Evolutionary conservation across 2,888 invertebrate genomes (phyloP), one percentile per base, ranked within the genome.

Genomic region (Toxonevra muliebris): DNA sequence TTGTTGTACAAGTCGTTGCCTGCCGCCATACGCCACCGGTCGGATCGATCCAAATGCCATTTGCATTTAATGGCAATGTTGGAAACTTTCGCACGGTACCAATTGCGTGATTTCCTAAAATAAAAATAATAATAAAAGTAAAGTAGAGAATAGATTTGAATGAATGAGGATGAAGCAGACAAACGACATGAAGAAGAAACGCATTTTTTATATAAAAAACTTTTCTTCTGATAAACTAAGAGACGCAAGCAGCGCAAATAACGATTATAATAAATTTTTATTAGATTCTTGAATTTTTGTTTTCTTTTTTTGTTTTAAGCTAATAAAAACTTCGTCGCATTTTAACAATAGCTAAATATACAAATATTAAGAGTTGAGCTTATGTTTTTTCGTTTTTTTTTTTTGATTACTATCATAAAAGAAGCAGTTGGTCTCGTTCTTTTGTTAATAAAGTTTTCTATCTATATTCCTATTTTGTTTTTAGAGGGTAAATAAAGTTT

Each of bases 81-180:
- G 85, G 86, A 76, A 86, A 85, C 79, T 85, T 85, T 79, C 86
- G 81, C 76, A 85, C 85, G 75, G 85, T 84, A 74, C 86, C 85
- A 78, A 85, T 86, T 81, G 86, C 84, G 84, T 85, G 85, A 85
- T 85, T 85, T 70, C 86, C 85, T 85, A 76, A 75, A 82, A 84
- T 84, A 65, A 73, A 64, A 60, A 65, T n/a, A 61, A 69, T 15
- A 58, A 61, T 20, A 77, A 76, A 72, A 12, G 40, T 17, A 30
- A 7, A 30, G 7, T 30, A 30, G 30, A 30, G 30, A 30, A 30
- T 30, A 30, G 30, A 30, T 30, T 30, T 2, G 30, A 30, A 30
- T 30, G 30, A 30, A 30, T 30, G 30, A 7, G 3, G 7, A 7
- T 30, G 30, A 30, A 7, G 2, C 30, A 30, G 30, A 30, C 55